Evolutionary conservation across 2,888 invertebrate genomes (phyloP), one percentile per base, ranked within the genome.

Genomic region (Chrysolina haemoptera): DNA sequence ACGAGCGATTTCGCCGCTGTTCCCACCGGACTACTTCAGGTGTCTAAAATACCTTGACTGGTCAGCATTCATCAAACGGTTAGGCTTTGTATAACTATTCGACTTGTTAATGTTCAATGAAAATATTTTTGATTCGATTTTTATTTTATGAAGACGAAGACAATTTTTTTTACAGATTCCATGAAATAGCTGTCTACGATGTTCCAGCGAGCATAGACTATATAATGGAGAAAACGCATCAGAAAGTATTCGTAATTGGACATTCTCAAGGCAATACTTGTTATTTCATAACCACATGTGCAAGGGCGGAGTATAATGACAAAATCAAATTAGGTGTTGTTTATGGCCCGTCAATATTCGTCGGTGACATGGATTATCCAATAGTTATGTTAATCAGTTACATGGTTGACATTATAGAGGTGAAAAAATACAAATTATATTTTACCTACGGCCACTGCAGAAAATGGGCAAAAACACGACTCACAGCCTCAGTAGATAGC

Each of bases 141-240:
- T n/a, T n/a, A n/a, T n/a, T n/a, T n/a, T n/a, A n/a, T n/a, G n/a
- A n/a, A n/a, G n/a, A n/a, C 16, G 50, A 16, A 14, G 5, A 16
- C n/a, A 50, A n/a, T 9, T 9, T 67, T 78, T 68, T 35, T 78
- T 80, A 71, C 66, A 95, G 95, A 73, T 96, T 94, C 92, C 94
- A 96, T 84, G 93, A 95, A 84, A 94, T 96, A 85, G 95, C 94
- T 0, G 86, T 90, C 71, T 91, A 89, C 77, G 97, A 97, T 86
- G 84, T 97, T 48, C 95, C 96, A 0, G 91, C 94, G 0, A 93
- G 92, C 88, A 92, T 97, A 65, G 93, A 96, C 84, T 91, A 93
- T 82, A 89, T 93, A 27, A 86, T 93, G 1, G 80, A 85, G 0
- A 70, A 80, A 1, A 93, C 95, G 0, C 89, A 90, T 0, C 88